Conservation (phyloP, 2,888 invertebrate genomes). For the Tridacna crocea region DNA sequence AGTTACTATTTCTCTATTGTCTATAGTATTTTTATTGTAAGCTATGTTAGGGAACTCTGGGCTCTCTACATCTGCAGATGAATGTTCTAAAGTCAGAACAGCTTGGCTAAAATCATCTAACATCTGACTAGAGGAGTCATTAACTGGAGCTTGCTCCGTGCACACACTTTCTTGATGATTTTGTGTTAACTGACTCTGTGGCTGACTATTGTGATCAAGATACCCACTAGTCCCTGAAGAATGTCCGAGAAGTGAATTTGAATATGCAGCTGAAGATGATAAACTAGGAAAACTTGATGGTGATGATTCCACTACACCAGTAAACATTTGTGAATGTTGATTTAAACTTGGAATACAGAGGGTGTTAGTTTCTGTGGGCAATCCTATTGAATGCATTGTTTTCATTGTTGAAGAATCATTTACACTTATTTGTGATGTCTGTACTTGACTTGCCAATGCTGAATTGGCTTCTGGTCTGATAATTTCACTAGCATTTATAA, state of each 20-base stretch:
- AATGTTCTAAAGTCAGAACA: constrained; percentile 4
- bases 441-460: too few species aligned
- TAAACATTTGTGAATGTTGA: not conserved
- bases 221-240: not conserved
- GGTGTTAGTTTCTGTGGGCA: not conserved
- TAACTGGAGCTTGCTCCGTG: not conserved
- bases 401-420: not conserved
- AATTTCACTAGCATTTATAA: too few species aligned
- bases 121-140: not conserved
- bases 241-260: not conserved
- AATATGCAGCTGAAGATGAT: not conserved
- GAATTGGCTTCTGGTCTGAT: too few species aligned
- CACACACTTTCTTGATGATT: not conserved
- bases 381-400: not conserved
- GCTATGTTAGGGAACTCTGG: not conserved
- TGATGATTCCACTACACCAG: not conserved
- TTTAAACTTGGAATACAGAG: not conserved
- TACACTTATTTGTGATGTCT: not conserved
- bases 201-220: not conserved
- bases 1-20: not conserved
- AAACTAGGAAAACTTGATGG: not conserved
- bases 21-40: not conserved
- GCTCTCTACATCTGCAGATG: too few species aligned
- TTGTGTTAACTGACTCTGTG: not conserved
- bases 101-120: constrained; percentile 11